Evolutionary conservation across 2,113 vertebrate genomes (phyloP).

Genomic region (Pheucticus melanocephalus): DNA sequence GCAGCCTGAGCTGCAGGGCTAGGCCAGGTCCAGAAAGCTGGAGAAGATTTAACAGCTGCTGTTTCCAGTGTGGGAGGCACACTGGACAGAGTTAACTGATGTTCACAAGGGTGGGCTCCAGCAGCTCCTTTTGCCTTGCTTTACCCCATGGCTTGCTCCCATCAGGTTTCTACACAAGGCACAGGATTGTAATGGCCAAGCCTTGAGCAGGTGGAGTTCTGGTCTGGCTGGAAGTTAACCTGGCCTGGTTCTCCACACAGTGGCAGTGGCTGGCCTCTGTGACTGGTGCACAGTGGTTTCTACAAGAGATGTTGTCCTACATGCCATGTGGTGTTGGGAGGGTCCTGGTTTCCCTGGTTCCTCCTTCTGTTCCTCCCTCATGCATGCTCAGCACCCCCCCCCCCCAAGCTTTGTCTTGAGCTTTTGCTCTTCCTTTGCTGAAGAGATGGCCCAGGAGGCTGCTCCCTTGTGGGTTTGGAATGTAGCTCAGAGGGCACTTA

Average conservation of each 20-base stretch:
- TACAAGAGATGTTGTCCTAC: neutral
- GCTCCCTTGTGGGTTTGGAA: neutral
- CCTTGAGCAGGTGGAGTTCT: neutral
- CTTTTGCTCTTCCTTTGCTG: neutral
- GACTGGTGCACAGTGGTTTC: neutral
- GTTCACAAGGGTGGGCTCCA: neutral
- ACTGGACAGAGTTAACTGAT: neutral
- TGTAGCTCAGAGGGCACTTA: neutral
- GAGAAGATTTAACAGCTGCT: neutral
- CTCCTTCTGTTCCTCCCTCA: neutral
- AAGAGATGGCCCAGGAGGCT: neutral
- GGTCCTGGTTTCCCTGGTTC: neutral
- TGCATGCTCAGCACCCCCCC: fast-evolving
- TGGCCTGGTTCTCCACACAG: neutral
- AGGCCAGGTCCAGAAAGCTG: neutral
- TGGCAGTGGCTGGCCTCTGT: neutral
- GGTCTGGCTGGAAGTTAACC: neutral
- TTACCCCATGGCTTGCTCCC: neutral
- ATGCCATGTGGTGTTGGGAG: neutral
- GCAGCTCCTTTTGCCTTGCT: neutral
- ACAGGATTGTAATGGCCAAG: neutral
- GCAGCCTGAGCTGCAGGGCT: neutral
- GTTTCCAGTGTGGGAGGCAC: neutral
- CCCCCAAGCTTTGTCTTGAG: fast-evolving
- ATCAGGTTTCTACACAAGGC: neutral